phyloP scores from a whole-genome alignment of 2,797 vertebrate genomes.

The Anguilla megastoma region DNA sequence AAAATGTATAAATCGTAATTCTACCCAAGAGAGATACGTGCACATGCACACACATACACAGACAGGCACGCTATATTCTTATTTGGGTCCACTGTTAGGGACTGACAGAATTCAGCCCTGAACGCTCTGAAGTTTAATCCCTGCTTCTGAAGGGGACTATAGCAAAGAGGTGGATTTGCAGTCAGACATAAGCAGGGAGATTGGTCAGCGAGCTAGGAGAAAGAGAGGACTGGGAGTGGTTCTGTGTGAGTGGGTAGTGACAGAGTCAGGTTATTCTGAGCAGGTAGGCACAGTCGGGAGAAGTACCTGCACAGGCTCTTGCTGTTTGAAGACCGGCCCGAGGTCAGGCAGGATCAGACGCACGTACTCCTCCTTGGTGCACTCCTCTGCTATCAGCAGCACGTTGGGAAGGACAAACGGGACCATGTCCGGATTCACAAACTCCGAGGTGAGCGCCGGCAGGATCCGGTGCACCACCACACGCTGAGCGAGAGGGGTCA shows the following conservation, averaged over 20 bases:
- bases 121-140: background rate
- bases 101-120: background rate
- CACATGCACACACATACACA: background rate
- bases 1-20: background rate
- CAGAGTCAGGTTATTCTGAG: background rate
- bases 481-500: conserved; percentile 69
- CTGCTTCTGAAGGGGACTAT: background rate
- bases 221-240: background rate
- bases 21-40: background rate
- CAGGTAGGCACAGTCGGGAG: background rate
- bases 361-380: conserved; percentile 94
- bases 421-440: conserved; percentile 98
- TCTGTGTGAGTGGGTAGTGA: background rate
- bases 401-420: conserved; percentile 97
- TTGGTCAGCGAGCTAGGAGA: background rate
- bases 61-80: background rate
- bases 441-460: conserved; percentile 89
- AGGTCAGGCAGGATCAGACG: conserved; percentile 93
- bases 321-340: conserved; percentile 94
- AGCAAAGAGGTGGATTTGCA: background rate
- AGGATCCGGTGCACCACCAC: conserved; percentile 93
- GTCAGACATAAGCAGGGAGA: background rate
- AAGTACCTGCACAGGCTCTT: conserved; percentile 93
- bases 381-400: conserved; percentile 94
- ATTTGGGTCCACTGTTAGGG: background rate